These are phyloP conservation scores for Monoplex corrugatus DNA, from an alignment of 2,888 invertebrate genomes.

Conservation along the genomic window DNA sequence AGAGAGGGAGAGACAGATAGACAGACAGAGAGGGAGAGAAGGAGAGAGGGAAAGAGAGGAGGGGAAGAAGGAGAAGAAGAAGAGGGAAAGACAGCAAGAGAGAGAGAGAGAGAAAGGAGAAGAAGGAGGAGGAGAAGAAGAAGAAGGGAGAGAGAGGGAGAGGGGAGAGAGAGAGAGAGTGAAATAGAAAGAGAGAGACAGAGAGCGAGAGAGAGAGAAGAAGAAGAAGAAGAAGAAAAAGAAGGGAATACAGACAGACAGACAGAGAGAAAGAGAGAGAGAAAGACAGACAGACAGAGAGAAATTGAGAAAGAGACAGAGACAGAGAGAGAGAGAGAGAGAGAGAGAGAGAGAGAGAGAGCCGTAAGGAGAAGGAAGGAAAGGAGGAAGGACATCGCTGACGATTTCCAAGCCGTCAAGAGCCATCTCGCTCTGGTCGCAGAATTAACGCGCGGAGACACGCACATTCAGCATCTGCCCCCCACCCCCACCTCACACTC, in stretches of 20 bases:
- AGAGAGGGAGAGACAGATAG: not conserved
- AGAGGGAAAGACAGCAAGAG: not conserved
- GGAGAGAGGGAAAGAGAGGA: not conserved
- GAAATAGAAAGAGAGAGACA: not conserved
- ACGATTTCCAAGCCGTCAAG: conserved; percentile 33
- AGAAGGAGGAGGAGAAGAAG: not conserved
- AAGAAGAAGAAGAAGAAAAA: not conserved
- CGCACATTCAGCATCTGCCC: conserved; percentile 46
- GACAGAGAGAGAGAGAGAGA: not conserved
- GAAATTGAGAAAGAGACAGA: not conserved
- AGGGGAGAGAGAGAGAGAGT: not conserved
- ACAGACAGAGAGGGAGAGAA: not conserved
- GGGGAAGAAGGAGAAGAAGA: not conserved
- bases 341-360: conserved; percentile 23
- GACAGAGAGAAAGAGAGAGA: not conserved
- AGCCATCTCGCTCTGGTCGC: not conserved
- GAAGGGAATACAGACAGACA: conserved; percentile 4
- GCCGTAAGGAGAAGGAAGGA: not conserved
- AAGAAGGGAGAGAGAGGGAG: conserved; percentile 15
- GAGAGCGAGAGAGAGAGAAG: conserved; percentile 14
- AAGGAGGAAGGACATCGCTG: not conserved
- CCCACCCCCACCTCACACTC: not conserved
- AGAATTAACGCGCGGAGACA: conserved; percentile 38
- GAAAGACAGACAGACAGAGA: not conserved
- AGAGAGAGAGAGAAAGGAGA: not conserved